Evolutionary conservation across 2,888 invertebrate genomes (phyloP).

Genomic region (Trachelus troglodyta): DNA sequence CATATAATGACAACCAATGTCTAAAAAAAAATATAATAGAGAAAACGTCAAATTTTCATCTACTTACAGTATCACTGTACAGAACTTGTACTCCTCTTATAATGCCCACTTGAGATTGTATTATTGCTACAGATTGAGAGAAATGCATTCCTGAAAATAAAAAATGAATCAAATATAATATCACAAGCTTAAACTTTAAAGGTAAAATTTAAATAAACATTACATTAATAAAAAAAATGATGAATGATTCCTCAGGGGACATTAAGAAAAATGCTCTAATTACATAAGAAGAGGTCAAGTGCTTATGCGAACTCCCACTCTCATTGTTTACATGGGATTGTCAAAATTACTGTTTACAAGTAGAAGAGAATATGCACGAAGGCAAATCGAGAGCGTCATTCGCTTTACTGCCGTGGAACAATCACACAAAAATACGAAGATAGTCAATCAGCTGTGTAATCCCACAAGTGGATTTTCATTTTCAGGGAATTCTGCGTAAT

Average conservation of each 20-base stretch:
- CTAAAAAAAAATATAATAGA: neutral
- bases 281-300: conserved; percentile 48
- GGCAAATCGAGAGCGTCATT: neutral
- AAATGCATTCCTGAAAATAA: conserved; percentile 93
- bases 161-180: neutral
- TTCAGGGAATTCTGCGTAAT: conserved; percentile 42
- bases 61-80: conserved; percentile 91
- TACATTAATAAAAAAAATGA: neutral
- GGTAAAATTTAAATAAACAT: neutral
- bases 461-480: conserved; percentile 9
- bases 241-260: neutral
- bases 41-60: conserved; percentile 5
- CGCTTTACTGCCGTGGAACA: conserved; percentile 12
- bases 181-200: neutral
- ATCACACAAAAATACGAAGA: conserved; percentile 10
- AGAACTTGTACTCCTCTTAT: conserved; percentile 96
- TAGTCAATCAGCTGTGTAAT: conserved; percentile 17
- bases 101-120: conserved; percentile 95
- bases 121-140: conserved; percentile 95
- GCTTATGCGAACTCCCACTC: conserved; percentile 33
- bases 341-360: conserved; percentile 50
- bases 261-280: conserved; percentile 25
- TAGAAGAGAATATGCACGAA: conserved; percentile 21
- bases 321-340: conserved; percentile 58
- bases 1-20: neutral